Conservation (phyloP, 2,113 vertebrate species). For the Dendropsophus ebraccatus region DNA sequence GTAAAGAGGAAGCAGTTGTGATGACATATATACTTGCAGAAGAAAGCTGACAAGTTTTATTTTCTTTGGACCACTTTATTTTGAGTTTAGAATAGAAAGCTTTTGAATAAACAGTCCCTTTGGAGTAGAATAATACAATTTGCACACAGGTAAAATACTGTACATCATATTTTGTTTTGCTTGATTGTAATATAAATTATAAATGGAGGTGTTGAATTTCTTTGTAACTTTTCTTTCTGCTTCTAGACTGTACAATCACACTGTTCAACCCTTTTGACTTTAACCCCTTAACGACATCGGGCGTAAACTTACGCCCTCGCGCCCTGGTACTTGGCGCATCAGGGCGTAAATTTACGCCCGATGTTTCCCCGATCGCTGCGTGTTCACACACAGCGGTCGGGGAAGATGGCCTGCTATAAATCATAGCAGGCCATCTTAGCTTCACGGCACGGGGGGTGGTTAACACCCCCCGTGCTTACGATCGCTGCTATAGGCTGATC, state of each 20-base stretch:
- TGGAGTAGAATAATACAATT: not conserved
- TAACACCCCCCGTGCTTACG: too few species aligned
- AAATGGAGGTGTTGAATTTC: not conserved
- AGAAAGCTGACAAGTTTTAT: not conserved
- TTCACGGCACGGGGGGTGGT: too few species aligned
- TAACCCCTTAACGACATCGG: too few species aligned
- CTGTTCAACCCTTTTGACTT: not conserved
- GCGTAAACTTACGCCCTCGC: too few species aligned
- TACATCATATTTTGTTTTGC: constrained; percentile 8
- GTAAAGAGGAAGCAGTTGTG: not conserved
- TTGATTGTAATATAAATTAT: constrained; percentile 1
- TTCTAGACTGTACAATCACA: not conserved
- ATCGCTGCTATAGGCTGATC: too few species aligned
- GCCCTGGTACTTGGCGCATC: too few species aligned
- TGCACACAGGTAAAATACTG: constrained; percentile 7
- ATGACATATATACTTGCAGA: not conserved
- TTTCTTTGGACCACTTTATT: not conserved
- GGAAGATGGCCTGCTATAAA: too few species aligned
- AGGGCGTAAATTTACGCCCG: too few species aligned
- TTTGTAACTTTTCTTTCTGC: not conserved
- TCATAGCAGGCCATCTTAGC: too few species aligned
- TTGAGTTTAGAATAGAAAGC: not conserved
- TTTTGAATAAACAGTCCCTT: not conserved
- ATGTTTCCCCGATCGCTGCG: too few species aligned
- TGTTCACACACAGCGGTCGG: too few species aligned